Conservation (phyloP, 2,797 vertebrate genomes). For the Ataeniobius toweri region DNA sequence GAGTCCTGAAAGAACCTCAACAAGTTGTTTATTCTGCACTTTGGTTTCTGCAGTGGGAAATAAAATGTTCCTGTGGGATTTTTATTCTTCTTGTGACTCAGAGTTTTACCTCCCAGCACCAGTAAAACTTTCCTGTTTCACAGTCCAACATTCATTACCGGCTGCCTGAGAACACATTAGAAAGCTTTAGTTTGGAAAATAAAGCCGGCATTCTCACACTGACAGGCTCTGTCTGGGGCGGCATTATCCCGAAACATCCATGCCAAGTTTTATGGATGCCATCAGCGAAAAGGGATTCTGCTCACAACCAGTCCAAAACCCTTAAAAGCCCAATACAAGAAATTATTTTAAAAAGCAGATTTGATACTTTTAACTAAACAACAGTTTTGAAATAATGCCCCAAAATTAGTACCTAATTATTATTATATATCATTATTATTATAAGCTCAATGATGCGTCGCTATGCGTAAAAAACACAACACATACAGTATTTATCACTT, state of each 20-base stretch:
- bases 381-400: too few relatives aligned
- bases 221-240: neutral
- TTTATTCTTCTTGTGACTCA: conserved; percentile 39
- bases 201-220: neutral
- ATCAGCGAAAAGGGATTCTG: neutral
- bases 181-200: neutral
- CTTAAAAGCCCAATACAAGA: too few relatives aligned
- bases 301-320: too few relatives aligned
- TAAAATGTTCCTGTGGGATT: neutral
- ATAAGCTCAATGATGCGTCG: too few relatives aligned
- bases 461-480: too few relatives aligned
- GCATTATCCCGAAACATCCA: neutral
- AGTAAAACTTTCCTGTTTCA: conserved; percentile 16
- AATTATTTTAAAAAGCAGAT: too few relatives aligned
- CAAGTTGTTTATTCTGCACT: neutral
- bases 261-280: neutral
- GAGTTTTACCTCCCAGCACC: conserved; percentile 11
- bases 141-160: conserved; percentile 21
- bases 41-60: neutral
- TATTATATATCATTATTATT: too few relatives aligned
- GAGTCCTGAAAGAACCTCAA: neutral
- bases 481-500: too few relatives aligned
- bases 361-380: too few relatives aligned
- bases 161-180: conserved; percentile 3
- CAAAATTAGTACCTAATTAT: too few relatives aligned